Conservation (phyloP, 2,113 vertebrate species). For the Psophia crepitans region DNA sequence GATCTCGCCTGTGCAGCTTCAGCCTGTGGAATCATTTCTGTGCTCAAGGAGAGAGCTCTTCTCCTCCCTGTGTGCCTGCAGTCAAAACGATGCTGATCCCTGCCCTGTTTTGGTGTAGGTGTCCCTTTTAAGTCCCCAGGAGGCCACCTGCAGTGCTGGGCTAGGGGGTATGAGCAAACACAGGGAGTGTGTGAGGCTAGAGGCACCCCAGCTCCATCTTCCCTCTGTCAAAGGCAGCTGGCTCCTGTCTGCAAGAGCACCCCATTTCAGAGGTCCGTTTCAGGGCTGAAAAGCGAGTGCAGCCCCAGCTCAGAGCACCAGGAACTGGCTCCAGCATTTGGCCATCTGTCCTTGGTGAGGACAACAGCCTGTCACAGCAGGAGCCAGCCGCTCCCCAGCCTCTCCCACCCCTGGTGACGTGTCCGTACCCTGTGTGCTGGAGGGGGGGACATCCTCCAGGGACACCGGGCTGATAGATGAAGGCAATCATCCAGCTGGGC, state of each 20-base stretch:
- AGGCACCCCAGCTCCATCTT: no score
- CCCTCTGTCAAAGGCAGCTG: background rate
- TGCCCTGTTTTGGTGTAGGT: background rate
- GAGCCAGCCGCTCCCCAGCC: fast-evolving
- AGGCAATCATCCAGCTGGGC: background rate
- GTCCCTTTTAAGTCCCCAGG: fast-evolving
- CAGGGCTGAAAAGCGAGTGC: background rate
- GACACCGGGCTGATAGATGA: background rate
- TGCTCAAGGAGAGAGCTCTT: background rate
- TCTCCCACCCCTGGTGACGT: background rate
- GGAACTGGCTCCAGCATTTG: background rate
- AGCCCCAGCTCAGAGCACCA: background rate
- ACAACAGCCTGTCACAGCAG: background rate
- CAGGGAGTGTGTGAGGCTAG: background rate
- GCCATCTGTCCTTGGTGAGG: background rate
- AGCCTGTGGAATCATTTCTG: background rate
- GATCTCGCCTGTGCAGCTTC: background rate
- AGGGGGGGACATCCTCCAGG: background rate
- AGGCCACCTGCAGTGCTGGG: background rate
- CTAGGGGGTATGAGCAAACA: background rate
- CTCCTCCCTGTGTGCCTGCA: background rate
- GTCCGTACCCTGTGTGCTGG: background rate
- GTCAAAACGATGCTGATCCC: background rate
- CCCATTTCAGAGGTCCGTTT: fast-evolving
- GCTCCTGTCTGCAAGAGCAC: background rate